These are phyloP conservation scores for Saturnia pavonia DNA, from an alignment of 2,888 invertebrate genomes.

Conservation along the genomic window DNA sequence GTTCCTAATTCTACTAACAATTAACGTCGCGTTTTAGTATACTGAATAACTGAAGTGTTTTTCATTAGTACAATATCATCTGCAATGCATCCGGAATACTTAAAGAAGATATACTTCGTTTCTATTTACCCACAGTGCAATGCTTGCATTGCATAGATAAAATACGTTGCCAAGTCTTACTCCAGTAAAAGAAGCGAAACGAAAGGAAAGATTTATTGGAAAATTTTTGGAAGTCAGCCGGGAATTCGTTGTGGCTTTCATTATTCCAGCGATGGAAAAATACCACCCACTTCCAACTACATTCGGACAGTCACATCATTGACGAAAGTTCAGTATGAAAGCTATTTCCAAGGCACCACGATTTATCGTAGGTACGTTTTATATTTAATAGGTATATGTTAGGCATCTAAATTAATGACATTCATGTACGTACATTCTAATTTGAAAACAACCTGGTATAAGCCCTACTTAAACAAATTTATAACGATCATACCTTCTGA, in stretches of 20 bases:
- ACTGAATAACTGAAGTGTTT: neutral
- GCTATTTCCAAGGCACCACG: neutral
- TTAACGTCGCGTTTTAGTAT: neutral
- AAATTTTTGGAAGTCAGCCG: slow-evolving; percentile 81
- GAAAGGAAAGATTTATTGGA: slow-evolving; percentile 73
- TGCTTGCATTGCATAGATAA: slow-evolving; percentile 76
- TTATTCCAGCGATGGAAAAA: slow-evolving; percentile 75
- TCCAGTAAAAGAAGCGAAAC: slow-evolving; percentile 75
- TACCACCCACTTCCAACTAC: slow-evolving; percentile 44
- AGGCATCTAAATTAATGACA: slow-evolving; percentile 46
- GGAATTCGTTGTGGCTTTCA: slow-evolving; percentile 68
- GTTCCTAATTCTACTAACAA: neutral
- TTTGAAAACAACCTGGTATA: slow-evolving; percentile 65
- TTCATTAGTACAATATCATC: neutral
- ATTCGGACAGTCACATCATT: neutral
- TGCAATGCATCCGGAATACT: slow-evolving; percentile 34
- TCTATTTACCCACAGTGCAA: slow-evolving; percentile 72
- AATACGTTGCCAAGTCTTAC: slow-evolving; percentile 78
- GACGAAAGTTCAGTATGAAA: neutral
- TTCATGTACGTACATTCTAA: slow-evolving; percentile 49
- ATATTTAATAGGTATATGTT: neutral
- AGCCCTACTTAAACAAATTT: slow-evolving; percentile 80
- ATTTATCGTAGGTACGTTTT: neutral
- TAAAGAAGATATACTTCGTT: slow-evolving; percentile 44
- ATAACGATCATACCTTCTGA: slow-evolving; percentile 73